These are phyloP conservation scores for Chelonus formosanus DNA, from an alignment of 2,888 invertebrate genomes.

Conservation along the genomic window DNA sequence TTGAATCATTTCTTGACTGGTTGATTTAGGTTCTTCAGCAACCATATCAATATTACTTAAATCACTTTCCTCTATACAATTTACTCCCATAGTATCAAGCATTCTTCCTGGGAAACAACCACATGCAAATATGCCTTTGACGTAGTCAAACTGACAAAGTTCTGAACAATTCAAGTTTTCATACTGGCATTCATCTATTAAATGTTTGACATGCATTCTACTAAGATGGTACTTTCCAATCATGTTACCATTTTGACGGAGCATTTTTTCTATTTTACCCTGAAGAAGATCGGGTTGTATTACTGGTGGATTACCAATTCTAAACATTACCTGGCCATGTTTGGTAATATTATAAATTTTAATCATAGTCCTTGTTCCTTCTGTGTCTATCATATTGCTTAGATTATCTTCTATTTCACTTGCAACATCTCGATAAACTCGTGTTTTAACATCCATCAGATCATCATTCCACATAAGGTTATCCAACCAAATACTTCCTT, in stretches of 20 bases:
- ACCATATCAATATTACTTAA: conserved; percentile 52
- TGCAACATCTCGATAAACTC: conserved; percentile 72
- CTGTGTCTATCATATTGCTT: conserved; percentile 62
- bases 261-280: conserved; percentile 50
- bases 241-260: conserved; percentile 50
- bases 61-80: conserved; percentile 60
- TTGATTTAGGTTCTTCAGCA: conserved; percentile 41
- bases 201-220: conserved; percentile 47
- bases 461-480: conserved; percentile 72
- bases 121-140: conserved; percentile 72
- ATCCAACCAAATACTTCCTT: conserved; percentile 75
- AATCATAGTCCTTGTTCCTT: conserved; percentile 45
- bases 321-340: conserved; percentile 56
- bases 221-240: conserved; percentile 56
- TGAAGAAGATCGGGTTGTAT: conserved; percentile 51
- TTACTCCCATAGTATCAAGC: conserved; percentile 66
- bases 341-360: conserved; percentile 57
- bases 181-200: conserved; percentile 74
- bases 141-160: conserved; percentile 74
- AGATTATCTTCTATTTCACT: conserved; percentile 70
- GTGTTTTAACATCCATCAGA: conserved; percentile 71
- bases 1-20: conserved; percentile 51
- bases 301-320: conserved; percentile 54
- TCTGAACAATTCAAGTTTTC: conserved; percentile 74
- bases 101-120: conserved; percentile 71